Evolutionary conservation across 1,140 invertebrate species (phyloP), one percentile per base, ranked within the genome.

Genomic region (Tachypleus tridentatus): DNA sequence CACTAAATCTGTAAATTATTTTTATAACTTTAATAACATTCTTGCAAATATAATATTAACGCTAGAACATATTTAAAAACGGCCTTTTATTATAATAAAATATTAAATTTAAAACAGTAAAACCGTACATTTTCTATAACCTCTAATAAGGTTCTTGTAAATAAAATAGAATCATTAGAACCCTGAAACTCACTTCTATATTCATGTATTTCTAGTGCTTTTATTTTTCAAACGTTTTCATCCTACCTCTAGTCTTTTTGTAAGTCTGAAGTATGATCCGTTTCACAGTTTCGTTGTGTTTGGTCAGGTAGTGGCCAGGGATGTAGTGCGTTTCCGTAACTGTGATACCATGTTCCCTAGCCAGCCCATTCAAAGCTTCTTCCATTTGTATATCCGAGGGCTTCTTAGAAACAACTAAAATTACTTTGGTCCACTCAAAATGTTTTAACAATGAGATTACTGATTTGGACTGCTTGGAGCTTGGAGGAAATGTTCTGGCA

Each of bases 401-500:
- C 63, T 81, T 81, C 2, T 83, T 82, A 1, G 84, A 84, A 5
- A 85, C 84, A 3, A 90, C 80, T 4, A 91, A 81, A 0, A 86
- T 63, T 3, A 68, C 3, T 3, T 86, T 84, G 57, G 79, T 78
- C 88, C 88, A 91, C 0, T 82, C 75, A 74, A 87, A 89, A 0
- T 83, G 81, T 70, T 82, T 82, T 56, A 91, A 75, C 9, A 91
- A 76, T 0, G 87, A 83, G 3, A 89, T 84, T 0, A 91, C 83
- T 4, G 71, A 71, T 64, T 71, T 72, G 51, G 67, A 70, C 5
- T 89, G 83, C 74, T 85, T 82, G 56, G 84, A 86, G 3, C 87
- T 87, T 3, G 90, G 88, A 0, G 91, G 89, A 51, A 91, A 79
- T 0, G 91, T 94, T 57, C 91, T 77, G 0, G 90, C 88, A 75